phyloP scores from a whole-genome alignment of 2,113 vertebrate species.

The Neodon shergylaensis region DNA sequence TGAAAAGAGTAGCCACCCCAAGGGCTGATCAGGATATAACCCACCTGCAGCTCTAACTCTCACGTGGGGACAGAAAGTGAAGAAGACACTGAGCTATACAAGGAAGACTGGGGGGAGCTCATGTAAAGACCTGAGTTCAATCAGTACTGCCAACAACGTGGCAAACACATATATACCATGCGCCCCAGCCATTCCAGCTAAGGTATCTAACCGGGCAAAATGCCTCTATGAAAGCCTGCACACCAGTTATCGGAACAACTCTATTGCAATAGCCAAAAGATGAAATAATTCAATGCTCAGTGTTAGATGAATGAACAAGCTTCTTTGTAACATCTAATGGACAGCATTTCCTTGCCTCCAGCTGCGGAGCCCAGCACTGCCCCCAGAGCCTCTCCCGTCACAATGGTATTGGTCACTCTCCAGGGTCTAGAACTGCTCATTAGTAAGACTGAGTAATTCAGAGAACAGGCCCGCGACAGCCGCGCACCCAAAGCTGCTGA shows the following conservation, averaged over 20 bases:
- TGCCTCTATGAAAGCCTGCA: not conserved
- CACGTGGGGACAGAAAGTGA: not conserved
- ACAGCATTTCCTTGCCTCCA: not conserved
- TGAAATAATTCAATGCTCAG: not conserved
- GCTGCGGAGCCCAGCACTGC: not conserved
- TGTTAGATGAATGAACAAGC: not conserved
- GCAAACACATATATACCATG: not conserved
- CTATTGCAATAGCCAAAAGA: not conserved
- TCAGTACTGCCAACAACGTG: not conserved
- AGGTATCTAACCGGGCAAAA: not conserved
- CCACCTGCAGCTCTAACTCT: not conserved
- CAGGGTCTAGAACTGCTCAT: constrained; percentile 16
- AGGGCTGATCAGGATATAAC: not conserved
- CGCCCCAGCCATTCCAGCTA: not conserved
- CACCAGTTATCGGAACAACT: not conserved
- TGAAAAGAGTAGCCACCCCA: not conserved
- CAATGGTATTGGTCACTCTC: not conserved
- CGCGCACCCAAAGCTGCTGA: not conserved
- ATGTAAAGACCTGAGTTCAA: not conserved
- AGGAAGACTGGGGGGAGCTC: too few relatives aligned
- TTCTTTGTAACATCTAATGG: not conserved
- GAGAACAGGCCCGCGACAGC: constrained; percentile 8
- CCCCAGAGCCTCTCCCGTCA: not conserved
- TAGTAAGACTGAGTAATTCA: constrained; percentile 56
- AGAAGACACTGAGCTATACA: not conserved